phyloP scores from a whole-genome alignment of 30 jellyfish, hydroid and myxozoan species.

The Haliclystus octoradiatus region DNA sequence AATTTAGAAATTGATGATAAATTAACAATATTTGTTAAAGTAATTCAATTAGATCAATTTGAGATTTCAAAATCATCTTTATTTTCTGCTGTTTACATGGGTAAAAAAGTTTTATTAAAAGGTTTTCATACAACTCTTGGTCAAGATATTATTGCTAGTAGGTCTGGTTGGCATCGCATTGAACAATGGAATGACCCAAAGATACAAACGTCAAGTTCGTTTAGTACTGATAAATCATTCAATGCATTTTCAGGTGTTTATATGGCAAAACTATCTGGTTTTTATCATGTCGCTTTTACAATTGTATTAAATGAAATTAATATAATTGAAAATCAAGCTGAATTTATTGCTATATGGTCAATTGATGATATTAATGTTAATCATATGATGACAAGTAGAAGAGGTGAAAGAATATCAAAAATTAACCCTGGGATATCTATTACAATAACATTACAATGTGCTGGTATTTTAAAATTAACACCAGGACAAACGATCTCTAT shows the following conservation, averaged over 20 bases:
- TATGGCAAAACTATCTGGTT: not conserved
- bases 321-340: not conserved
- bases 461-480: not conserved
- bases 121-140: not conserved
- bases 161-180: not conserved
- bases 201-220: not conserved
- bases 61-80: not conserved
- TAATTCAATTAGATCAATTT: not conserved
- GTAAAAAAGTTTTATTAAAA: not conserved
- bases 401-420: not conserved
- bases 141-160: not conserved
- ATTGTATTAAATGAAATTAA: not conserved
- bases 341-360: not conserved
- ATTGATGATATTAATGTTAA: not conserved
- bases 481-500: slow-evolving; percentile 16
- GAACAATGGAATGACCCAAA: not conserved
- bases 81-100: not conserved
- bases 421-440: not conserved
- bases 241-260: not conserved
- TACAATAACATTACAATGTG: not conserved
- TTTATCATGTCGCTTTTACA: not conserved
- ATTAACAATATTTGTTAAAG: not conserved
- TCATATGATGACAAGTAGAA: not conserved
- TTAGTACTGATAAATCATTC: not conserved
- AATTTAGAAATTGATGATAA: not conserved